Conservation (phyloP, 1,140 invertebrate genomes). For the Zaprionus inermis region DNA sequence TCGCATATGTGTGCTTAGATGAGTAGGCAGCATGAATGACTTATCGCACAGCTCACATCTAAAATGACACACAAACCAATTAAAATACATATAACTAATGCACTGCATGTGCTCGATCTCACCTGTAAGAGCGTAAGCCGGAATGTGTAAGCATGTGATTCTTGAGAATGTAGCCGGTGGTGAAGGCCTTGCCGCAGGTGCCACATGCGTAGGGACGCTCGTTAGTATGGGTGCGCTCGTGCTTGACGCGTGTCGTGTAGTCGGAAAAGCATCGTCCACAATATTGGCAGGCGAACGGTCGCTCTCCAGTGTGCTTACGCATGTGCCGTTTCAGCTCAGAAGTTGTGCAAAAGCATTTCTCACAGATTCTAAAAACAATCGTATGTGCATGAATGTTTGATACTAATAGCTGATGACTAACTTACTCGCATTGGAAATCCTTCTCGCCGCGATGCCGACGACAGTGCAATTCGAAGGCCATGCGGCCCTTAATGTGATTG, state of each 20-base stretch:
- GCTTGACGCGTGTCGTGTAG: slow-evolving; percentile 73
- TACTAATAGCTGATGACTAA: background rate
- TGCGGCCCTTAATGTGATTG: slow-evolving; percentile 70
- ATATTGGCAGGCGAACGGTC: slow-evolving; percentile 71
- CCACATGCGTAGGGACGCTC: slow-evolving; percentile 86
- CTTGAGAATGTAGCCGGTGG: slow-evolving; percentile 84
- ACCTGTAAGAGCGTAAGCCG: slow-evolving; percentile 73
- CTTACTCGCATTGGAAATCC: slow-evolving; percentile 74
- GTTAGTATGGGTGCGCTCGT: slow-evolving; percentile 86
- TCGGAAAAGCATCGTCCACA: slow-evolving; percentile 74
- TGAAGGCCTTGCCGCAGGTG: slow-evolving; percentile 86
- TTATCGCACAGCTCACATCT: slow-evolving; percentile 74
- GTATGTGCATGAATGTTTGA: background rate
- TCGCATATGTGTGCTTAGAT: slow-evolving; percentile 69
- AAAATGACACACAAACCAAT: slow-evolving; percentile 4
- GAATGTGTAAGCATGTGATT: slow-evolving; percentile 79
- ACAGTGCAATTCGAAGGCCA: slow-evolving; percentile 71
- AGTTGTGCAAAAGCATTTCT: slow-evolving; percentile 74
- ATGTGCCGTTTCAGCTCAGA: slow-evolving; percentile 77
- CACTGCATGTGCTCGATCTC: background rate
- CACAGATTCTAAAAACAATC: slow-evolving; percentile 57
- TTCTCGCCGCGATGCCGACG: slow-evolving; percentile 74
- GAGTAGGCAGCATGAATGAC: slow-evolving; percentile 72
- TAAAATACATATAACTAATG: background rate
- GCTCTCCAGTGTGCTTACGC: slow-evolving; percentile 72